Base-by-base conservation (phyloP, 2,113 vertebrate species). In the Pogona vitticeps region DNA sequence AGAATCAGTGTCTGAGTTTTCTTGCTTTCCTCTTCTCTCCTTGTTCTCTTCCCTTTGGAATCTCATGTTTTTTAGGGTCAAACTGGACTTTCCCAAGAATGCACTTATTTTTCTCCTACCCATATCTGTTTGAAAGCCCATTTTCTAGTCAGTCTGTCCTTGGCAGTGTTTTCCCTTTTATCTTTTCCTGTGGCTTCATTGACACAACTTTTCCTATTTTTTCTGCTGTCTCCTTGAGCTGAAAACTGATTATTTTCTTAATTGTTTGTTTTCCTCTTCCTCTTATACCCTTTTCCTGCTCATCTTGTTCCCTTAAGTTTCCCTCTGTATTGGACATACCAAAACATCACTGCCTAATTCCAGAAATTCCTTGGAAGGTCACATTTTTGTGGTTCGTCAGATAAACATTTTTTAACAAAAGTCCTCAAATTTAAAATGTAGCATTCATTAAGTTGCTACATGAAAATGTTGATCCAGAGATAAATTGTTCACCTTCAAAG, bases 341-440 rank as follows among this genome's bases (percentile, higher is more conserved):
- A 68, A 31, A 83, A 59, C 3, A 8, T 42, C 26, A 46, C 70
- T 38, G 67, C 31, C 38, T 36, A 13, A 33, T 6, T 33, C 9
- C 59, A 80, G 21, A 75, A 38, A 33, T 75, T 31, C 10, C 13
- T 80, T 38, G 33, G 28, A 10, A 28, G 26, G 52, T 8, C 3
- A 13, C 38, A 80, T 59, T 71, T 61, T 83, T 21, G 6, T 26
- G 6, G 38, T 3, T 38, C 31, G 42, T 14, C 23, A 80, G 14
- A 80, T 40, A 46, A 65, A 76, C 63, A 58, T n/a, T 40, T 2
- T 52, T n/a, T 40, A 20, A 65, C 23, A 81, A 38, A 67, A 38
- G 2, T 71, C 23, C 13, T 38, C 17, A 83, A 85, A 88, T 90
- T 84, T 89, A 85, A 80, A 89, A 89, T 72, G 72, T 72, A 59